Conservation (phyloP, 1,140 invertebrate genomes). For the Anadara kagoshimensis region DNA sequence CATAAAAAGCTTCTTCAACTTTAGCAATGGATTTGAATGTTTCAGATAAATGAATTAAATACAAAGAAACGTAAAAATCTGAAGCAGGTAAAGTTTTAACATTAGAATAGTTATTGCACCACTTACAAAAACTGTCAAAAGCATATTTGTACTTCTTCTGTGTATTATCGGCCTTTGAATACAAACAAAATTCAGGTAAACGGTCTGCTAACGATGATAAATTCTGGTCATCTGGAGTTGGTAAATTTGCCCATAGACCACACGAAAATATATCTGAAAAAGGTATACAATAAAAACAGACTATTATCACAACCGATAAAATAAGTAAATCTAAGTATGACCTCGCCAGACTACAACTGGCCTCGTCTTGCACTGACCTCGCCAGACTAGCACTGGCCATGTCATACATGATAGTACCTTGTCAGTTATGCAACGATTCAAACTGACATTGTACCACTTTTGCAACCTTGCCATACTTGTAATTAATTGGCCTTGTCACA, state of each 20-base stretch:
- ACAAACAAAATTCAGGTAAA: background rate
- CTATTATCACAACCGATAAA: background rate
- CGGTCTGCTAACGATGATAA: background rate
- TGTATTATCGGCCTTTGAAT: slow-evolving; percentile 1
- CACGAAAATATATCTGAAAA: background rate
- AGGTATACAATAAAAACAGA: background rate
- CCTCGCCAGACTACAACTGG: background rate
- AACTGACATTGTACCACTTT: too few relatives aligned
- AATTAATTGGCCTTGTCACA: too few relatives aligned
- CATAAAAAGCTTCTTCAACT: slow-evolving; percentile 1
- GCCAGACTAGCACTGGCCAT: too few relatives aligned
- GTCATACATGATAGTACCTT: too few relatives aligned
- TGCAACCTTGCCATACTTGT: too few relatives aligned
- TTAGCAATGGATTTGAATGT: background rate
- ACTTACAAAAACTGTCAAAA: slow-evolving; percentile 4
- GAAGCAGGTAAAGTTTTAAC: background rate
- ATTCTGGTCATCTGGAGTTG: too few relatives aligned
- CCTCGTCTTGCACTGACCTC: too few relatives aligned
- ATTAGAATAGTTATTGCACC: background rate
- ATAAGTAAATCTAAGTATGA: background rate
- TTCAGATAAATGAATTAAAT: slow-evolving; percentile 4
- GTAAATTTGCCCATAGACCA: background rate
- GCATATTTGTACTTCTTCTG: background rate
- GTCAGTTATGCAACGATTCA: too few relatives aligned
- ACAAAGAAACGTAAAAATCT: background rate